Evolutionary conservation across 2,797 vertebrate species (phyloP).

Genomic region (Fundulus diaphanus): DNA sequence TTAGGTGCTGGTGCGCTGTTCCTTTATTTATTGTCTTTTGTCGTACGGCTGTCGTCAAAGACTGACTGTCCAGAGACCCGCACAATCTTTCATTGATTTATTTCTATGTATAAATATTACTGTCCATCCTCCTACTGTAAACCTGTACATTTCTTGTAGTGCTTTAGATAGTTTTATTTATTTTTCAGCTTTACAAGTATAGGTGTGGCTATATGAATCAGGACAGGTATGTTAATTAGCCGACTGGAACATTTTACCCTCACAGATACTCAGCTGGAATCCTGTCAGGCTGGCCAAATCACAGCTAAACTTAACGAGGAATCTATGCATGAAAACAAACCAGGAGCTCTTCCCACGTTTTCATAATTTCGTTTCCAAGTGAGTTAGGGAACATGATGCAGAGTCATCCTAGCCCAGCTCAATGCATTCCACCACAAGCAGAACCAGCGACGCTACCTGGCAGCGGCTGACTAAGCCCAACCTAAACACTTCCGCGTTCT

Average conservation of each 20-base stretch:
- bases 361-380: neutral
- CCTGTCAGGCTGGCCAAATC: neutral
- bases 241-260: neutral
- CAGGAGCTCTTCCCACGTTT: no score
- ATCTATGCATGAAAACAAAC: no score
- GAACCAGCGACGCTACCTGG: neutral
- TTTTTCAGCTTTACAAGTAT: neutral
- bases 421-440: neutral
- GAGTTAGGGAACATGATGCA: neutral
- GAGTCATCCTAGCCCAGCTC: neutral
- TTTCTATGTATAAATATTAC: neutral
- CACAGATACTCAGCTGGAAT: neutral
- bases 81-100: neutral
- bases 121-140: neutral
- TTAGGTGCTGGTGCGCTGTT: neutral
- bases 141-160: neutral
- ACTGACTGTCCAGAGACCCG: neutral
- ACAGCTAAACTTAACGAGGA: no score
- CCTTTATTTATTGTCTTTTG: neutral
- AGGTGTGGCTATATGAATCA: neutral
- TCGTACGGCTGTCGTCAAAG: no score
- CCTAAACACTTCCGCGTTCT: neutral
- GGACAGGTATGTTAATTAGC: neutral
- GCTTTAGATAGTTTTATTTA: neutral
- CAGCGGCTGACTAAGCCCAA: neutral